Evolutionary conservation across 2,113 vertebrate genomes (phyloP), one percentile per base, ranked within the genome.

Genomic region (Pomatostomus ruficeps): DNA sequence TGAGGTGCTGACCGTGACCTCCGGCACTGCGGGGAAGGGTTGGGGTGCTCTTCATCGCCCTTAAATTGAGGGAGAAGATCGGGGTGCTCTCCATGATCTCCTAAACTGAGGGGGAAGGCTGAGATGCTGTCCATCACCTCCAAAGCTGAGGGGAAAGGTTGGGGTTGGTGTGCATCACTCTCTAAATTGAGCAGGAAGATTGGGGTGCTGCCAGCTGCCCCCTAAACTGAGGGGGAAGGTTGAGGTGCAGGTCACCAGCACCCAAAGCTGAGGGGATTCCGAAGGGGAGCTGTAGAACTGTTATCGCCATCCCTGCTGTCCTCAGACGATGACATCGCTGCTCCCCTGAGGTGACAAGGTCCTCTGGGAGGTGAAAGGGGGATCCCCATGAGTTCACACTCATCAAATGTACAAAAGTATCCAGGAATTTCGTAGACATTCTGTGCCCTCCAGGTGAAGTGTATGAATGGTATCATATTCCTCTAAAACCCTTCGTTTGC

Each of bases 271-370:
- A 35, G 26, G 3, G 8, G 7, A 7, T 62, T 48, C 35, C 3
- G 3, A 25, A 73, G 36, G 5, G 31, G 21, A 49, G 5, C 62
- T 11, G 0, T 19, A 35, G 42, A 52, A 26, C 5, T 3, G 5
- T 29, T 26, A 12, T 3, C 0, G 0, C 35, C 8, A 1, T 52
- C 36, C 0, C 0, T 33, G 12, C 20, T 48, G 2, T 61, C 57
- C 38, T 14, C 21, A 20, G 24, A 2, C 0, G 2, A 6, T 3
- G 25, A 10, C 6, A 11, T 51, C 49, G 20, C 48, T 14, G 23
- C 20, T 28, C 12, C 16, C 26, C 17, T 4, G 45, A 48, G 40
- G 14, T n/a, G 54, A 26, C 4, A 2, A 9, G 3, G 3, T 42
- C 11, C 29, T 43, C 8, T n/a, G 7, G 51, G 36, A 36, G 40